A percentile compares a stretch with the other conserved stretches of the same genome.
These are phyloP conservation scores for Australoheros facetus DNA, from an alignment of 2,797 vertebrate genomes.

Conservation along the genomic window DNA sequence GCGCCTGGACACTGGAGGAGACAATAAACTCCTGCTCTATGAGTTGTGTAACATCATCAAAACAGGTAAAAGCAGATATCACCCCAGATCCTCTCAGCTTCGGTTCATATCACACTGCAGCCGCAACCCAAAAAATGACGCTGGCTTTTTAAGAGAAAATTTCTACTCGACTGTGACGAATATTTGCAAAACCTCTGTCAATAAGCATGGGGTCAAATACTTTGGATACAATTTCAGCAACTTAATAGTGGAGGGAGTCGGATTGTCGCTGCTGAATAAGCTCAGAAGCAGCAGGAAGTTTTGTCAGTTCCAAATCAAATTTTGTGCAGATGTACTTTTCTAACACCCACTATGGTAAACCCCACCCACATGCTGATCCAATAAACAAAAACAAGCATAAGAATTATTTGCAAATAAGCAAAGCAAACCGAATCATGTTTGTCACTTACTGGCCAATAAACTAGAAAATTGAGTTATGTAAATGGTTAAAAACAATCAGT, in stretches of 20 bases:
- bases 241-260: neutral
- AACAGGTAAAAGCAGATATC: slow-evolving; percentile 82
- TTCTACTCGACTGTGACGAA: slow-evolving; percentile 1
- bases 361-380: neutral
- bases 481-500: neutral
- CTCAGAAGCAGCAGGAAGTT: slow-evolving; percentile 4
- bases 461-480: neutral
- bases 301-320: neutral
- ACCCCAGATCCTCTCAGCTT: neutral
- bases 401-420: neutral
- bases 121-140: neutral
- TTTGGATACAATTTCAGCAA: slow-evolving; percentile 2
- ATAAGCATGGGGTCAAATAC: neutral
- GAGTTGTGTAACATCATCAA: slow-evolving; percentile 97
- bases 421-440: slow-evolving; percentile 13
- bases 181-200: neutral
- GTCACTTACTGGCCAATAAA: neutral
- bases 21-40: slow-evolving; percentile 96
- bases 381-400: neutral
- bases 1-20: slow-evolving; percentile 90
- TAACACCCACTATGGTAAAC: neutral
- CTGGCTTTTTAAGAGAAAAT: neutral
- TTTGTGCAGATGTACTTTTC: neutral
- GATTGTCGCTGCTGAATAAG: neutral
- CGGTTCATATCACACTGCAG: neutral